These are phyloP conservation scores for Pseudorectes ferrugineus DNA, from an alignment of 2,113 vertebrate genomes.

Conservation along the genomic window DNA sequence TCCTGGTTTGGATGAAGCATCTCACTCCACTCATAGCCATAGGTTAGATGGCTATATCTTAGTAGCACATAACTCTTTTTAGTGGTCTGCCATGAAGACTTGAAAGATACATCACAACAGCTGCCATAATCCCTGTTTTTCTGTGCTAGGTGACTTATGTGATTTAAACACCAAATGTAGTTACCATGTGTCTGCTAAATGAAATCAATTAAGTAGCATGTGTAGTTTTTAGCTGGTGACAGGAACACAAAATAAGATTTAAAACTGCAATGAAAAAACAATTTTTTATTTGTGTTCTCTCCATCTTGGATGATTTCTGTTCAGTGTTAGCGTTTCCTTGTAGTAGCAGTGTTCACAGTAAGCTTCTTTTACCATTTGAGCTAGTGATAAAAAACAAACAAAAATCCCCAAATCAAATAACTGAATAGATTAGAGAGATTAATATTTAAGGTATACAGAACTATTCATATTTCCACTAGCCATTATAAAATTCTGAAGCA, in stretches of 20 bases:
- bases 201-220: neutral
- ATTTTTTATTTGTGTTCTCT: neutral
- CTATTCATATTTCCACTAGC: neutral
- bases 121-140: neutral
- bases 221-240: neutral
- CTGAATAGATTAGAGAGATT: neutral
- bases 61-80: neutral
- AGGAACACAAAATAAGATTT: neutral
- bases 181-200: neutral
- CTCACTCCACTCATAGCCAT: neutral
- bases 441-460: neutral
- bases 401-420: neutral
- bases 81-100: neutral
- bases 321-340: neutral
- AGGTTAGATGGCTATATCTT: neutral
- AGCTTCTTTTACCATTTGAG: neutral
- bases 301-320: neutral
- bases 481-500: neutral
- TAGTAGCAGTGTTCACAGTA: neutral
- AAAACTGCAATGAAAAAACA: neutral
- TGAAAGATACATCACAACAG: neutral
- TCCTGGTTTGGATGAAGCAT: neutral
- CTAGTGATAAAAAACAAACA: accelerated
- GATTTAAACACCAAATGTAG: neutral
- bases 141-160: neutral